These are phyloP conservation scores for Conus canariensis DNA, from an alignment of 2,888 invertebrate species.

Conservation along the genomic window DNA sequence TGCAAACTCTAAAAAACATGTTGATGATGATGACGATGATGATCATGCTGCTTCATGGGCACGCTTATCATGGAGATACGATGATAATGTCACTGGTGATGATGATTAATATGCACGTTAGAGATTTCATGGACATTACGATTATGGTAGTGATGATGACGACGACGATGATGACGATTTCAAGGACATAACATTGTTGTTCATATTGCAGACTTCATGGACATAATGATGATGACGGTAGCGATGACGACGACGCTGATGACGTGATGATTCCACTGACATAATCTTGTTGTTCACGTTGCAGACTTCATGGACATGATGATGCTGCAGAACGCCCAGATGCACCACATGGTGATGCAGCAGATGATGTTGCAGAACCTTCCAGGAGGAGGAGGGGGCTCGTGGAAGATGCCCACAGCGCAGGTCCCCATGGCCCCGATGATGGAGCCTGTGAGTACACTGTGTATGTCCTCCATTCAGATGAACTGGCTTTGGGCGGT, in stretches of 20 bases:
- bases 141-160: neutral
- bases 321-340: slow-evolving; percentile 74
- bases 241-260: too few species aligned
- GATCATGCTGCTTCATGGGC: neutral
- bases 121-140: neutral
- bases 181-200: too few species aligned
- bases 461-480: too few species aligned
- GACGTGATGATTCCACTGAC: neutral
- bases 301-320: slow-evolving; percentile 74
- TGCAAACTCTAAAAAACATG: neutral
- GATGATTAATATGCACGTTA: neutral
- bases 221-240: neutral
- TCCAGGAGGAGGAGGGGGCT: slow-evolving; percentile 46
- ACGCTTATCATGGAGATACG: neutral
- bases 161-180: neutral
- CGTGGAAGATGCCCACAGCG: slow-evolving; percentile 33
- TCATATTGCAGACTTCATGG: neutral
- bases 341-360: slow-evolving; percentile 73
- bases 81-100: neutral
- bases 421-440: slow-evolving; percentile 36
- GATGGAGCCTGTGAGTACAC: slow-evolving; percentile 21
- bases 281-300: neutral
- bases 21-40: neutral
- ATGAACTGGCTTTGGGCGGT: neutral
- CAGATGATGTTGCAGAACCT: slow-evolving; percentile 68